These are phyloP conservation scores for Scrobipalpa atriplicella DNA, from an alignment of 2,888 invertebrate genomes.

Conservation along the genomic window DNA sequence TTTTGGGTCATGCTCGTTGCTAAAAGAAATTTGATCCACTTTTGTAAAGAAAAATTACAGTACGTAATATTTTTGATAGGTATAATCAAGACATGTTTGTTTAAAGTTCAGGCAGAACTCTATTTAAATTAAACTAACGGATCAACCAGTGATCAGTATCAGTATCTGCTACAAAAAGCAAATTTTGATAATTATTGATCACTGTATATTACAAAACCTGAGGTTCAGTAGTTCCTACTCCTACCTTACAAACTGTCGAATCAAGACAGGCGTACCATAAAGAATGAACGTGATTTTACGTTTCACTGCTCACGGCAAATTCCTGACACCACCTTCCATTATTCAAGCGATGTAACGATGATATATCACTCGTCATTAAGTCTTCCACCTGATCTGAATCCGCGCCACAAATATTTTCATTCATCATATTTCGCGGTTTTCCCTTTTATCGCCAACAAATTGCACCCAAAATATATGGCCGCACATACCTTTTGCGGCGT, in stretches of 20 bases:
- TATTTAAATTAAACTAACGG: too few relatives aligned
- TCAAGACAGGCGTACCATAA: conserved; percentile 18
- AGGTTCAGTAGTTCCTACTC: conserved; percentile 30
- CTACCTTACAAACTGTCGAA: not conserved
- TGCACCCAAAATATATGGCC: conserved; percentile 32
- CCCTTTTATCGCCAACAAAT: conserved; percentile 32
- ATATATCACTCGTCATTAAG: conserved; percentile 64
- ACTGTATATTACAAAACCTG: too few relatives aligned
- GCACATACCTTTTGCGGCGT: conserved; percentile 23
- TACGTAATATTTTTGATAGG: too few relatives aligned
- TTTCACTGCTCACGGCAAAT: conserved; percentile 38
- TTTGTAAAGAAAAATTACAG: too few relatives aligned
- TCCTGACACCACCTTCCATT: conserved; percentile 54
- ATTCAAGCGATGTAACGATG: conserved; percentile 61
- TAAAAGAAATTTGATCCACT: too few relatives aligned
- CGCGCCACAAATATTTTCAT: conserved; percentile 44
- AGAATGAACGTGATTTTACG: conserved; percentile 37
- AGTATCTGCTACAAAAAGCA: too few relatives aligned
- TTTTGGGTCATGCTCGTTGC: too few relatives aligned
- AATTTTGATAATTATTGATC: too few relatives aligned
- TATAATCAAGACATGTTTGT: too few relatives aligned
- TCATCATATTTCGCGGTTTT: conserved; percentile 46
- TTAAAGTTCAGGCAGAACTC: too few relatives aligned
- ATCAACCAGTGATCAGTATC: too few relatives aligned
- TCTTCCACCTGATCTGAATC: conserved; percentile 44